phyloP scores from a whole-genome alignment of 2,888 invertebrate species.

The Octodonta nipae region DNA sequence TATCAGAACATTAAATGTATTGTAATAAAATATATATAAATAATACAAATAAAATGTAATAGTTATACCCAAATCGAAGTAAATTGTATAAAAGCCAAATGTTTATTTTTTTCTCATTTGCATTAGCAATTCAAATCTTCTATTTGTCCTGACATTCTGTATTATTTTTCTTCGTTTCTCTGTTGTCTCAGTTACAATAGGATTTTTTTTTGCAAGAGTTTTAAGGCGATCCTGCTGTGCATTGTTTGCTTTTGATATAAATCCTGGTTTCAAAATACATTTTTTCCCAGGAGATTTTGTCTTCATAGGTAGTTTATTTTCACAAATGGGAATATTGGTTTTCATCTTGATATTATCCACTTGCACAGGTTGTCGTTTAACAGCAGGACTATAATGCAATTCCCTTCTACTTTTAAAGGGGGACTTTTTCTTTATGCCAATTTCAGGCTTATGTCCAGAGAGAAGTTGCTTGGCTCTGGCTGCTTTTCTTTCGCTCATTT shows the following conservation, averaged over 20 bases:
- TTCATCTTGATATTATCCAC: background rate
- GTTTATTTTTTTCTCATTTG: constrained; percentile 32
- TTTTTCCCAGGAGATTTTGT: constrained; percentile 8
- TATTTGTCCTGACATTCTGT: constrained; percentile 56
- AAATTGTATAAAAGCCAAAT: no score
- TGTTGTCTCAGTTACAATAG: constrained; percentile 12
- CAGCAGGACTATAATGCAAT: constrained; percentile 4
- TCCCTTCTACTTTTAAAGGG: constrained; percentile 6
- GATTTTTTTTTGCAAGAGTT: constrained; percentile 20
- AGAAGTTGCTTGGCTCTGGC: constrained; percentile 36
- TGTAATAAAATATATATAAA: no score
- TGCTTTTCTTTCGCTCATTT: constrained; percentile 42
- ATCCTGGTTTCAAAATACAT: constrained; percentile 1
- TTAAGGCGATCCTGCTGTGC: constrained; percentile 8
- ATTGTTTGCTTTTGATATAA: no score
- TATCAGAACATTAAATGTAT: no score
- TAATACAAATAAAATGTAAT: no score
- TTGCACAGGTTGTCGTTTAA: constrained; percentile 6
- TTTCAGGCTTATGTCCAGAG: constrained; percentile 21
- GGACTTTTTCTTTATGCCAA: constrained; percentile 4
- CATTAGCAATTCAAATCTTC: constrained; percentile 62
- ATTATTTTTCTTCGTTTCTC: constrained; percentile 35
- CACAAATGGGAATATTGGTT: background rate
- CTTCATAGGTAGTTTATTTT: constrained; percentile 2
- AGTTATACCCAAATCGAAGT: no score